Evolutionary conservation across 2,888 invertebrate genomes (phyloP), one percentile per base, ranked within the genome.

Genomic region (Drosophila hamatofila): DNA sequence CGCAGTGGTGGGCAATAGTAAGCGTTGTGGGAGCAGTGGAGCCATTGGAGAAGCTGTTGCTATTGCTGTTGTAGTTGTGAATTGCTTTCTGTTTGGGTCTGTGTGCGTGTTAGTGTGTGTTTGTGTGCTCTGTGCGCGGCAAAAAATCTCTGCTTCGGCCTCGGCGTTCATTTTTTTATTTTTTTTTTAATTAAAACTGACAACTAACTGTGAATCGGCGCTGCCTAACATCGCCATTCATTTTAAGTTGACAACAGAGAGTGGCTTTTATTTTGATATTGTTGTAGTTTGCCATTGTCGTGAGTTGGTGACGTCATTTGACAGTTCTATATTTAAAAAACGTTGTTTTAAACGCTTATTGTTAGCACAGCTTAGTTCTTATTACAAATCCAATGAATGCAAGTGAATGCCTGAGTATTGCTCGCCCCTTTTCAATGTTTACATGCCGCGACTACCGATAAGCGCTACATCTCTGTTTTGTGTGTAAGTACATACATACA

Each of bases 291-390:
- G 46, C 61, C 61, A 60, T 79, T 78, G 75, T 80, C 69, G 65
- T 72, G 72, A 62, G 48, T 71, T 80, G 79, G 84, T 85, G 84
- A 85, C 84, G 84, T 85, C 84, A 85, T 63, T 60, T 56, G 25
- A 27, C 55, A 56, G 54, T 44, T 62, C 70, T 80, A 81, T 80
- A 67, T 84, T 74, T 54, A 79, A 81, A 81, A 83, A 84, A 81
- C 78, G 77, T 84, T 57, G 86, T 81, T 85, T 71, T 41, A 63
- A 81, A 72, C 67, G 67, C 27, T 55, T 78, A 76, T 83, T 83
- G 82, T 83, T 72, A 62, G 62, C 30, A 7, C 23, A 56, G 58
- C 54, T 75, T 33, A 41, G 55, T 39, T 51, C 42, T 61, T 69
- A 46, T 68, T 73, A 55, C 9, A 49, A 49, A 55, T 35, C 16